A percentile compares a stretch with the other conserved stretches of the same genome.
Conservation (phyloP, 1,140 invertebrate genomes). For the Drosophila sp. region DNA sequence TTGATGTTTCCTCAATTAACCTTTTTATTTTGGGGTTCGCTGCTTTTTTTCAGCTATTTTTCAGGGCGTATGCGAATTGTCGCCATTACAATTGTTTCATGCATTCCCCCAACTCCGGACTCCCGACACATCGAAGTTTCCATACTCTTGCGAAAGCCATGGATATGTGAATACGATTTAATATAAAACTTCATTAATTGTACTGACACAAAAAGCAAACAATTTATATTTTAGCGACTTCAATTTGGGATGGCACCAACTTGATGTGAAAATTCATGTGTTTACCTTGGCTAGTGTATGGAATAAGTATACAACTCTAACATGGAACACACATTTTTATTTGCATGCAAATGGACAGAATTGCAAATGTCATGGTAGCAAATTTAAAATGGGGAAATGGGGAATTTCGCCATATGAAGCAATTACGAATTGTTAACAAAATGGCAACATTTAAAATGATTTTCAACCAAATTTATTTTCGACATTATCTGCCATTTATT, state of each 20-base stretch:
- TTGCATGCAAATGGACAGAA: neutral
- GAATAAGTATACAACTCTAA: neutral
- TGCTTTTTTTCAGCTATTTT: constrained; percentile 28
- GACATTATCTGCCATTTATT: too few relatives aligned
- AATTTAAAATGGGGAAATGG: neutral
- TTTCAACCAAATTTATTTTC: too few relatives aligned
- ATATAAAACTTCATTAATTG: too few relatives aligned
- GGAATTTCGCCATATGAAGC: too few relatives aligned
- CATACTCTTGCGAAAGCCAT: constrained; percentile 20
- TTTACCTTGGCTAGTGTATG: too few relatives aligned
- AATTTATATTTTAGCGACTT: neutral
- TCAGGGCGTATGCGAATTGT: constrained; percentile 73
- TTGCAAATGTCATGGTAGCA: neutral
- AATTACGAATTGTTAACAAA: too few relatives aligned
- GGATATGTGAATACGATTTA: neutral
- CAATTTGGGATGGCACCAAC: too few relatives aligned
- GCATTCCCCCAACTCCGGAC: neutral
- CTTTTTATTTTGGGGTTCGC: constrained; percentile 62
- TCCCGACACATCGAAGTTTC: constrained; percentile 21
- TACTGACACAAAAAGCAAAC: too few relatives aligned
- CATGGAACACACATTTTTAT: neutral
- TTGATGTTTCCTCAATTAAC: constrained; percentile 80
- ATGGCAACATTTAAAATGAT: too few relatives aligned
- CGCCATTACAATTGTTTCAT: constrained; percentile 50
- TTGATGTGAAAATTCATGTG: too few relatives aligned